Percentiles rank a stretch among this genome's conserved stretches.
Conservation (phyloP, 2,797 vertebrate genomes). For the Hirundo rustica region DNA sequence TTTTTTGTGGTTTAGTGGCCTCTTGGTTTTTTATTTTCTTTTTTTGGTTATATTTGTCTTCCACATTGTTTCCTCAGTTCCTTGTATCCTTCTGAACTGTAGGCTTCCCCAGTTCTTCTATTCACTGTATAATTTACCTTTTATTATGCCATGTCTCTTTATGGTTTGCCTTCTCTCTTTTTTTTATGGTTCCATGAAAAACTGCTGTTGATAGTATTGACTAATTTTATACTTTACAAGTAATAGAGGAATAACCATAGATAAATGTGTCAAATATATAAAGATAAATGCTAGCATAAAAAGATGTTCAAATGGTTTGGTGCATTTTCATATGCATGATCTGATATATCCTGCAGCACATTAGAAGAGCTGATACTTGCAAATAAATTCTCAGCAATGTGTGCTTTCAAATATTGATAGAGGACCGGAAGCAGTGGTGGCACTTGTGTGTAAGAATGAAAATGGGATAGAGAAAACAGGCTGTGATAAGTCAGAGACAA, state of each 20-base stretch:
- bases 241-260: neutral
- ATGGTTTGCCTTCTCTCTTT: neutral
- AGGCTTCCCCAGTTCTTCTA: neutral
- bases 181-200: neutral
- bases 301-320: neutral
- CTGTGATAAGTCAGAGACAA: neutral
- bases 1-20: neutral
- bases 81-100: neutral
- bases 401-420: neutral
- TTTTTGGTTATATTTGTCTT: neutral
- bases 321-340: neutral
- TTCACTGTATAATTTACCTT: neutral
- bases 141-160: neutral
- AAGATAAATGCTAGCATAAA: neutral
- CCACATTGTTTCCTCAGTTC: neutral
- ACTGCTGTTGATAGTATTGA: neutral
- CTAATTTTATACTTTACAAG: neutral
- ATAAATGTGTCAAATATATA: neutral
- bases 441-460: neutral
- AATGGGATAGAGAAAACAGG: neutral
- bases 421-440: neutral
- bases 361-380: neutral
- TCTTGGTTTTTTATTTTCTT: neutral
- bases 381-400: neutral
- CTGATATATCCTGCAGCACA: neutral